These are phyloP conservation scores for Drosophila merina DNA, from an alignment of 2,888 invertebrate genomes.

Conservation along the genomic window DNA sequence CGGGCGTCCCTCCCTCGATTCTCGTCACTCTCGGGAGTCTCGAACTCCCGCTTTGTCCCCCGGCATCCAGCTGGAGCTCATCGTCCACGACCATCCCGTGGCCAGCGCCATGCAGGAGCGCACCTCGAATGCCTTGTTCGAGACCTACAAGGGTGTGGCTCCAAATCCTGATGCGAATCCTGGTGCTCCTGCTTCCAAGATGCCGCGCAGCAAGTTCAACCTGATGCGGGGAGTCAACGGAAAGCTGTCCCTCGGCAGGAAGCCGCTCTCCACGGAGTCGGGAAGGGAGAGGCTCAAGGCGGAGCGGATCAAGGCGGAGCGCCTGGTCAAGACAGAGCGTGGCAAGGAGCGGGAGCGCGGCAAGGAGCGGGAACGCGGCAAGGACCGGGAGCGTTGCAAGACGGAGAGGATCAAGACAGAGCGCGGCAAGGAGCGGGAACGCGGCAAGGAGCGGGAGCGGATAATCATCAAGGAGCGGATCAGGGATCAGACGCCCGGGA, in stretches of 20 bases:
- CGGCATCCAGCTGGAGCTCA: slow-evolving; percentile 17
- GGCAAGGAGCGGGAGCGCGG: too few species aligned
- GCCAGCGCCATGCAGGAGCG: neutral
- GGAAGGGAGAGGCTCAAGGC: neutral
- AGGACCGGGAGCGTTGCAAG: too few species aligned
- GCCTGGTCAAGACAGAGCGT: too few species aligned
- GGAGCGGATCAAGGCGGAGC: neutral
- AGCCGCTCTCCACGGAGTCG: neutral
- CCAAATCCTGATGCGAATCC: too few species aligned
- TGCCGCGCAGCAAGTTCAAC: neutral
- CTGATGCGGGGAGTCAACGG: neutral
- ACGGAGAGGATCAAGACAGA: too few species aligned
- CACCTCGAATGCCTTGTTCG: neutral
- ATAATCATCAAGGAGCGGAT: too few species aligned
- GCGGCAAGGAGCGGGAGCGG: too few species aligned
- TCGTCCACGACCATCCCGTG: slow-evolving; percentile 6
- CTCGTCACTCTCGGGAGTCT: too few species aligned
- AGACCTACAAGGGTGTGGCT: neutral
- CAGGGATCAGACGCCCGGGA: neutral
- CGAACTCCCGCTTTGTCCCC: neutral
- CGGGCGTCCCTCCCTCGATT: neutral
- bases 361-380: too few species aligned
- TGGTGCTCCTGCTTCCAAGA: neutral
- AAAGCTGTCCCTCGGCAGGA: neutral
- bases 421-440: too few species aligned